Percentiles rank a stretch among this genome's conserved stretches.
Conservation (phyloP, 2,888 invertebrate genomes). For the Ophion ellenae region DNA sequence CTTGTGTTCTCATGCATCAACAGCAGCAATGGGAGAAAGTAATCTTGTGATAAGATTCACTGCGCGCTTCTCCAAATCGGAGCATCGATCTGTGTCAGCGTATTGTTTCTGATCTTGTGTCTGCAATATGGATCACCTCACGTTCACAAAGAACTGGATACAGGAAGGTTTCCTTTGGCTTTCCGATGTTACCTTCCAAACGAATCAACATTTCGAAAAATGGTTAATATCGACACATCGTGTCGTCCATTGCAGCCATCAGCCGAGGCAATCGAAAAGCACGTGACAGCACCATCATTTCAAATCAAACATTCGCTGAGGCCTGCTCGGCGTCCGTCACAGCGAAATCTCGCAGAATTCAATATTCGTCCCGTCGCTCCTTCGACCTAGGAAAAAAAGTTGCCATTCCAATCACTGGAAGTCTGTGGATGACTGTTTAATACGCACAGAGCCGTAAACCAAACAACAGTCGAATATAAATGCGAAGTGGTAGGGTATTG, state of each 20-base stretch:
- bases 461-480: slow-evolving; percentile 44
- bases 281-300: neutral
- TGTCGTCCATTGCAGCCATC: neutral
- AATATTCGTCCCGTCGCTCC: slow-evolving; percentile 4
- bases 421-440: slow-evolving; percentile 41
- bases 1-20: too few species aligned
- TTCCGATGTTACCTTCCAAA: neutral
- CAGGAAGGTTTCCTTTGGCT: too few species aligned
- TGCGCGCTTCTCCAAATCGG: too few species aligned
- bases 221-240: too few species aligned
- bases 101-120: too few species aligned
- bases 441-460: slow-evolving; percentile 30
- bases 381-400: neutral
- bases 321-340: neutral
- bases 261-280: neutral
- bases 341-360: neutral
- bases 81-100: too few species aligned
- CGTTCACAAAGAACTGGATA: too few species aligned
- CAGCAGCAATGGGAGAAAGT: too few species aligned
- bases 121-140: too few species aligned
- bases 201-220: too few species aligned
- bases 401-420: neutral
- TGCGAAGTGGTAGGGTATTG: slow-evolving; percentile 22
- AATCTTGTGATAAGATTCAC: too few species aligned
- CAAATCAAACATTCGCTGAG: neutral